These are phyloP conservation scores for Drosophila formosana DNA, from an alignment of 2,888 invertebrate species.

Conservation along the genomic window DNA sequence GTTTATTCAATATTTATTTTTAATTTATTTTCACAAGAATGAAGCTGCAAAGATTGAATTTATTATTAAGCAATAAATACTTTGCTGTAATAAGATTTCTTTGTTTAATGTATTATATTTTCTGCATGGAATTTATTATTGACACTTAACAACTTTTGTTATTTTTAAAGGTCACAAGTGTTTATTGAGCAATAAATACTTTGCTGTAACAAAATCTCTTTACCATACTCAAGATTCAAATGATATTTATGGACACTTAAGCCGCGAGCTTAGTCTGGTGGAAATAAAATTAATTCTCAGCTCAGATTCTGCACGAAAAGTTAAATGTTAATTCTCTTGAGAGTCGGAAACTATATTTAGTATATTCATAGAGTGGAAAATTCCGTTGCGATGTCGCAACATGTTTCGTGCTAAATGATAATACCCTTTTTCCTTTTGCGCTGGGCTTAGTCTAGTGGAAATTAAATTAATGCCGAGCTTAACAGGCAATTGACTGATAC, in stretches of 20 bases:
- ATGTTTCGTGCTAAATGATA: background rate
- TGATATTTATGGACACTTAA: background rate
- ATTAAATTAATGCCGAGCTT: conserved; percentile 11
- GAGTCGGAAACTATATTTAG: background rate
- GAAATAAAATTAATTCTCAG: background rate
- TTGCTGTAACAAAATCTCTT: no score
- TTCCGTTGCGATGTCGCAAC: background rate
- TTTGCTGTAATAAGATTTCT: no score
- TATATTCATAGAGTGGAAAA: background rate
- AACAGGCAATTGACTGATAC: conserved; percentile 23
- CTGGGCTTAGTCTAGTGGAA: background rate
- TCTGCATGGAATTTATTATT: no score
- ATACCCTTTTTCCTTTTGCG: background rate
- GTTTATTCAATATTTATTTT: no score
- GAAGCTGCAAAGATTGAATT: no score
- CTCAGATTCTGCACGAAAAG: background rate
- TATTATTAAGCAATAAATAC: no score
- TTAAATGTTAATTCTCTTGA: background rate
- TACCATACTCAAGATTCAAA: background rate
- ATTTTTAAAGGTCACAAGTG: no score
- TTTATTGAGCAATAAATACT: no score
- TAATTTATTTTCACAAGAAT: no score
- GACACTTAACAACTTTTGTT: no score
- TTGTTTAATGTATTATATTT: no score
- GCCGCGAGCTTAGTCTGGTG: background rate